These are phyloP conservation scores for Pseudanteris insignis DNA, from an alignment of 2,888 invertebrate genomes.

Conservation along the genomic window DNA sequence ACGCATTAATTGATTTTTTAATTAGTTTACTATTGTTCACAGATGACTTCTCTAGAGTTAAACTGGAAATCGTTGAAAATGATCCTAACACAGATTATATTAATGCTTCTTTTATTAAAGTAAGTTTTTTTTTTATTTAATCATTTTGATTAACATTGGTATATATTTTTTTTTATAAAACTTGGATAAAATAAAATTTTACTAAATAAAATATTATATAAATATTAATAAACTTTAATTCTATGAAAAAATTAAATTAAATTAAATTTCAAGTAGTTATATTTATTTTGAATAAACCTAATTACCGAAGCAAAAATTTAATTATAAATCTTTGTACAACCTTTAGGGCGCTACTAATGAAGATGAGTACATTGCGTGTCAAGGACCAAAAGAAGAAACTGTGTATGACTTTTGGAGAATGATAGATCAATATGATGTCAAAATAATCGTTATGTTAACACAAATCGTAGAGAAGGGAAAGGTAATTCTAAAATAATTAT, in stretches of 20 bases:
- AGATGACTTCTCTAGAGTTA: constrained; percentile 76
- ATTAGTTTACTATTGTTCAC: constrained; percentile 52
- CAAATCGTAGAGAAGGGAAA: constrained; percentile 74
- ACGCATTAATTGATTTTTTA: no score
- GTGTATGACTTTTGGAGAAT: constrained; percentile 80
- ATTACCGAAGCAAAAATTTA: no score
- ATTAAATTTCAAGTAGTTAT: no score
- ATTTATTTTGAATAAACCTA: no score
- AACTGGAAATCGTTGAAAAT: constrained; percentile 69
- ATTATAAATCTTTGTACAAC: no score
- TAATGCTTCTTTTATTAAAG: constrained; percentile 79
- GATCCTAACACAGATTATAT: constrained; percentile 75
- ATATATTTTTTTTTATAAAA: no score
- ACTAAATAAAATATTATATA: no score
- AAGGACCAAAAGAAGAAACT: constrained; percentile 76
- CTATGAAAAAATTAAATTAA: no score
- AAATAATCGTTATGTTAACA: constrained; percentile 77
- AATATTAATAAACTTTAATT: no score
- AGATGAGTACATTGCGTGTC: constrained; percentile 78
- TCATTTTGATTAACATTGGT: no score
- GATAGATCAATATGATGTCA: constrained; percentile 76
- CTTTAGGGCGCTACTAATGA: constrained; percentile 72
- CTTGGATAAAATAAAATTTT: no score
- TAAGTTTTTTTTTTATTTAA: constrained; percentile 58
- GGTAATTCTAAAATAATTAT: constrained; percentile 61